phyloP scores from a whole-genome alignment of 92 coral and sea anemone species.

The Blastomussa wellsi region DNA sequence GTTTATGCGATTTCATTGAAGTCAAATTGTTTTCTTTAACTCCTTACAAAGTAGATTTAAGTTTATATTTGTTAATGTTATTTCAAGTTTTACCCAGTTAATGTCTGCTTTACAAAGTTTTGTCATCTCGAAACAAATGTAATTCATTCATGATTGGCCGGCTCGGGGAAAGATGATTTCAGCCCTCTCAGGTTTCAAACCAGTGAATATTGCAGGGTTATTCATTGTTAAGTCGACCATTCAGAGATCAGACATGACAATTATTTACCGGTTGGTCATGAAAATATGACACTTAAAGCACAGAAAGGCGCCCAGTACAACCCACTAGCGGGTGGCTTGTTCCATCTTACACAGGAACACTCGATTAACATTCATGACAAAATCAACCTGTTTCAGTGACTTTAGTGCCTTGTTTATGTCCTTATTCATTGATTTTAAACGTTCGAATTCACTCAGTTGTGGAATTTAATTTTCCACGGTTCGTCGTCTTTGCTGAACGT shows the following conservation, averaged over 20 bases:
- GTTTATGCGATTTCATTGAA: too few relatives aligned
- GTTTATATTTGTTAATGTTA: neutral
- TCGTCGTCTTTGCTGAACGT: neutral
- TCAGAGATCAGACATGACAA: neutral
- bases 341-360: neutral
- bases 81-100: neutral
- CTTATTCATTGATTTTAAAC: neutral
- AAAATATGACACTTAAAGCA: neutral
- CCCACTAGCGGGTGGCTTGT: constrained; percentile 23
- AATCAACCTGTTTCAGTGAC: constrained; percentile 6
- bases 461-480: neutral
- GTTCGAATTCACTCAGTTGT: neutral
- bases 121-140: neutral
- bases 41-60: too few relatives aligned
- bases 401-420: neutral
- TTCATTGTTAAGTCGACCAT: neutral
- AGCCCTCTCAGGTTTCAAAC: neutral
- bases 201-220: neutral
- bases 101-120: neutral
- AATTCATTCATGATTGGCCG: neutral
- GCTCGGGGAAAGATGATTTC: neutral
- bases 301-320: neutral
- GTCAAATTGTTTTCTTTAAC: too few relatives aligned
- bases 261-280: neutral
- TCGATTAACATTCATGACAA: constrained; percentile 6